Percentiles rank a stretch among this genome's conserved stretches.
phyloP scores from a whole-genome alignment of 2,113 vertebrate species.

The Colossoma macropomum region DNA sequence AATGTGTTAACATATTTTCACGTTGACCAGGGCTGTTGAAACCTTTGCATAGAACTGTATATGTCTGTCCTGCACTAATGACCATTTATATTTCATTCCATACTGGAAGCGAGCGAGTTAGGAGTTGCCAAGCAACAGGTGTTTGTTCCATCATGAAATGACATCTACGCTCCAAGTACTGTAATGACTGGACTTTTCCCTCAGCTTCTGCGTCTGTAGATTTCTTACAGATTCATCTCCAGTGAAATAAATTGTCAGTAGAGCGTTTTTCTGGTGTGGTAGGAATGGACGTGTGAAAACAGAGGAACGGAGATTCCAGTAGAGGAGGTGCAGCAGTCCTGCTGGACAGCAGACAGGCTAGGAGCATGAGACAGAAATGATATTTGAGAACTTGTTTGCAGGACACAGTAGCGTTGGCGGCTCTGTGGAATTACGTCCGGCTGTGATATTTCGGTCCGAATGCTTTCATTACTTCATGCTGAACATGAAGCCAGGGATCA shows the following conservation, averaged over 20 bases:
- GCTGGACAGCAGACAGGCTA: conserved; percentile 8
- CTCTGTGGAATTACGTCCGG: not conserved
- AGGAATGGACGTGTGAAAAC: not conserved
- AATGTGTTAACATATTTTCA: no score
- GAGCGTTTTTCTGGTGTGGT: not conserved
- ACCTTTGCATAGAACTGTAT: no score
- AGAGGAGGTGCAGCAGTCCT: conserved; percentile 22
- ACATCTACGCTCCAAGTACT: conserved; percentile 60
- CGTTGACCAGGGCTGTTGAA: no score
- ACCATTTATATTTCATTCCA: not conserved
- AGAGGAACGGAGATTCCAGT: not conserved
- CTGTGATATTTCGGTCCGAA: not conserved
- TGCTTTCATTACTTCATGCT: conserved; percentile 9
- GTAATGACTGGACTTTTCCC: conserved; percentile 48
- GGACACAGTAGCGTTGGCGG: not conserved
- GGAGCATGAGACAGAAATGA: not conserved
- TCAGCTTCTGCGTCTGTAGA: not conserved
- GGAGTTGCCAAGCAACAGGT: conserved; percentile 73
- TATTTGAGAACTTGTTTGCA: not conserved
- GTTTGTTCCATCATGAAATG: conserved; percentile 56
- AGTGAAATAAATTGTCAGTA: conserved; percentile 14
- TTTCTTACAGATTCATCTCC: conserved; percentile 42
- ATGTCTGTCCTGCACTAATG: not conserved
- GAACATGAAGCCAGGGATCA: conserved; percentile 12
- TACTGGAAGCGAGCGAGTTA: conserved; percentile 49